Base-by-base conservation (phyloP, 2,888 invertebrate genomes). In the Papilio protenor region DNA sequence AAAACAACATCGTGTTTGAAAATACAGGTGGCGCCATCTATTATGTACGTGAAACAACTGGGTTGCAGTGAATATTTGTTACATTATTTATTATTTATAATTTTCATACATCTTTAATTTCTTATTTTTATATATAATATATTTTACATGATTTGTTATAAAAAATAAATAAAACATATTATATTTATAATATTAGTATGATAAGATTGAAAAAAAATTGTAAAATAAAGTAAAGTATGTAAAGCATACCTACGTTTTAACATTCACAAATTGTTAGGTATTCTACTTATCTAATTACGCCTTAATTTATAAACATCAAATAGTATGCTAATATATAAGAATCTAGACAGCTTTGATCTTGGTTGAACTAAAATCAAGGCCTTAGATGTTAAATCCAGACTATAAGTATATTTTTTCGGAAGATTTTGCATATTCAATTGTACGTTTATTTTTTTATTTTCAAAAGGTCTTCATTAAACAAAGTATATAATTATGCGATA, bases 381-480 rank as follows among this genome's bases (percentile, higher is more conserved):
- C 90, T 90, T 90, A 91, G 92, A 90, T 90, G 89, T 87, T 88
- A 87, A 90, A 90, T 88, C 88, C 87, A 87, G 87, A 89, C 88
- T 89, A 90, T 2, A 91, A 92, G 92, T 93, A 93, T 90, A 90
- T 90, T 91, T 52, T 88, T 88, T 90, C 86, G 86, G 86, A 84
- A 84, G 89, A 88, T 90, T 91, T 89, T 88, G 90, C 88, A 92
- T 92, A 90, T 89, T 89, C 90, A 92, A 92, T 91, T 88, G 92
- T 90, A 88, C 86, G 88, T 88, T 84, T 6, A 55, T 47, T 23
- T 47, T 23, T 16, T 23, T 18, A 16, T 47, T 23, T 16, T 23
- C 11, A 16, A 18, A 14, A 8, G 16, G 2, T 27, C 21, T 21
- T 21, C 0, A 57, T 21, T 21, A 21, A 57, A 57, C 21, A 57